Percentiles rank a stretch among this genome's conserved stretches.
These are phyloP conservation scores for Tholera decimalis DNA, from an alignment of 2,888 invertebrate genomes.

Conservation along the genomic window DNA sequence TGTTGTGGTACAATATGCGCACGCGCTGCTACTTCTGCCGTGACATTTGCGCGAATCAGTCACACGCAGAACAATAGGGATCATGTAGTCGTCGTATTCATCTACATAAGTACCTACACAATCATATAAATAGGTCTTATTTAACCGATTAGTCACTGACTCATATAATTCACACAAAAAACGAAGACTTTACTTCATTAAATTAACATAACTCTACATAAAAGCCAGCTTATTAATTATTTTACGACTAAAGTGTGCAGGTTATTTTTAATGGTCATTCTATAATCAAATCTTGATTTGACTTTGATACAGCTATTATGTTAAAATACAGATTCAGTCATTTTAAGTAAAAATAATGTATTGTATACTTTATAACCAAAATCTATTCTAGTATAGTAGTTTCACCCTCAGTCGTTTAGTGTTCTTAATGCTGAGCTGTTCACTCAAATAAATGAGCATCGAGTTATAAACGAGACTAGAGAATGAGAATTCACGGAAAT, in stretches of 20 bases:
- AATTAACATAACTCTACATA: conserved; percentile 17
- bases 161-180: conserved; percentile 39
- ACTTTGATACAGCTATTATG: background rate
- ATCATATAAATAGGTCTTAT: conserved; percentile 53
- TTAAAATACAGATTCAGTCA: background rate
- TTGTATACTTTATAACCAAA: background rate
- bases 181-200: background rate
- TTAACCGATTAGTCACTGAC: conserved; percentile 39
- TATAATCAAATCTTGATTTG: too few relatives aligned
- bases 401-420: background rate
- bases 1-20: conserved; percentile 52
- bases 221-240: conserved; percentile 4
- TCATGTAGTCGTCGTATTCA: conserved; percentile 52
- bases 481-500: conserved; percentile 49
- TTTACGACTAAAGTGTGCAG: conserved; percentile 11
- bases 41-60: conserved; percentile 72
- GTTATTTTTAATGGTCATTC: too few relatives aligned
- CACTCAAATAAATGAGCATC: conserved; percentile 48
- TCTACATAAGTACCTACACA: conserved; percentile 8
- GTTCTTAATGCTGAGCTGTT: conserved; percentile 4
- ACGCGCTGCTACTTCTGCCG: conserved; percentile 48
- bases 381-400: conserved; percentile 2
- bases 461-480: conserved; percentile 52
- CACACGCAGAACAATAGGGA: conserved; percentile 61
- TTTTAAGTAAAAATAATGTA: background rate